phyloP scores from a whole-genome alignment of 2,113 vertebrate genomes.

The Ellobius talpinus region DNA sequence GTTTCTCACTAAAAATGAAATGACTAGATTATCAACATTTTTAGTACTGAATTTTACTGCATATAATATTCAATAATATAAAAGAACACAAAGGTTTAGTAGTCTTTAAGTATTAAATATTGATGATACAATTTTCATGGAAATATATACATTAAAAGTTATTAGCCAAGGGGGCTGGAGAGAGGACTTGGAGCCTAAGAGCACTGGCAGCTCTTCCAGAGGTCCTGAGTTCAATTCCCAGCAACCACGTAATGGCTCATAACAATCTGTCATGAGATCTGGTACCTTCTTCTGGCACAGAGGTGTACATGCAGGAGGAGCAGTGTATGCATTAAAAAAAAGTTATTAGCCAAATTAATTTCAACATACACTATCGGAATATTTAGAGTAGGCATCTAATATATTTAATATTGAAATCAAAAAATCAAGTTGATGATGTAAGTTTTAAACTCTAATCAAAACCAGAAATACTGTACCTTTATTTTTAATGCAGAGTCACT shows the following conservation, averaged over 20 bases:
- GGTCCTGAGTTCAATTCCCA: too few species aligned
- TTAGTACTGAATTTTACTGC: background rate
- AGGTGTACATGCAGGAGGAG: too few species aligned
- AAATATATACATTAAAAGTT: background rate
- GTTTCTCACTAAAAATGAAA: background rate
- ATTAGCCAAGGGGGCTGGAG: background rate
- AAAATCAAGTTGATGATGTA: background rate
- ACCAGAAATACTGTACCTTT: conserved; percentile 89
- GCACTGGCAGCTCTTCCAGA: too few species aligned
- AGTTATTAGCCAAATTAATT: conserved; percentile 1
- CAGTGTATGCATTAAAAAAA: background rate
- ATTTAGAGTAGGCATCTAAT: background rate
- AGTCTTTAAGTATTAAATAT: background rate
- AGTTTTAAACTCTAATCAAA: background rate
- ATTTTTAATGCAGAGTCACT: conserved; percentile 96
- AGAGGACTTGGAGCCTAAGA: too few species aligned
- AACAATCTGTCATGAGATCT: too few species aligned
- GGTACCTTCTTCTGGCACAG: too few species aligned
- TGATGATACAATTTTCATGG: background rate
- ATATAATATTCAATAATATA: background rate
- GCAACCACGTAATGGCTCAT: too few species aligned
- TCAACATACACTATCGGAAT: background rate
- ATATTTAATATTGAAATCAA: conserved; percentile 39
- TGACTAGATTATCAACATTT: background rate
- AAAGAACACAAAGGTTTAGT: background rate